phyloP scores from a whole-genome alignment of 2,888 invertebrate genomes.

The Spilosoma lubricipeda region DNA sequence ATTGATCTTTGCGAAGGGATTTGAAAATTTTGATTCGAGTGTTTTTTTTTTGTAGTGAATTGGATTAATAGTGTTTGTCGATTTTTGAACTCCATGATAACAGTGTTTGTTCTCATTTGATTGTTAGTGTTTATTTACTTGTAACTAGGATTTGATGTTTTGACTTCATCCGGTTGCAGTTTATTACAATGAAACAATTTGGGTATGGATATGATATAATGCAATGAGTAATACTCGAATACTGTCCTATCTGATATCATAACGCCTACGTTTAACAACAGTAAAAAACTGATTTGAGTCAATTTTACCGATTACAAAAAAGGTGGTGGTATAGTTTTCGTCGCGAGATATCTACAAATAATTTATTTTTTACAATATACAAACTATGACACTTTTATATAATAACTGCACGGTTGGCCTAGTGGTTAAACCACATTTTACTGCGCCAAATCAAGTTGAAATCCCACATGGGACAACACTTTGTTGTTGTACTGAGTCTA shows the following conservation, averaged over 20 bases:
- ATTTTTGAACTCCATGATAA: slow-evolving; percentile 15
- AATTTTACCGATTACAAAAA: not conserved
- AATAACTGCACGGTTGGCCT: too few species aligned
- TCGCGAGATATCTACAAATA: not conserved
- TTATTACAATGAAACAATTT: not conserved
- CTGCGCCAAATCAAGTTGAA: too few species aligned
- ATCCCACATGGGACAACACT: too few species aligned
- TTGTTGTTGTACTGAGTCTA: too few species aligned
- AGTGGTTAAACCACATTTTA: too few species aligned
- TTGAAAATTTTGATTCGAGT: slow-evolving; percentile 3
- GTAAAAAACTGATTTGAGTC: slow-evolving; percentile 6
- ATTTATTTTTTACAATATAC: not conserved
- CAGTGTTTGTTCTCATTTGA: slow-evolving; percentile 34
- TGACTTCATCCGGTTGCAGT: slow-evolving; percentile 9
- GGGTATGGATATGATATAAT: slow-evolving; percentile 15
- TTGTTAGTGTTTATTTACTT: slow-evolving; percentile 36
- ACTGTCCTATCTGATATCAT: slow-evolving; percentile 18
- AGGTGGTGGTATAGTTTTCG: not conserved
- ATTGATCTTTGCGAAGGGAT: not conserved
- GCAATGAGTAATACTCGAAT: slow-evolving; percentile 15
- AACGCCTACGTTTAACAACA: slow-evolving; percentile 6
- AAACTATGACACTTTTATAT: not conserved
- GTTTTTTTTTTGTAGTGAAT: slow-evolving; percentile 3
- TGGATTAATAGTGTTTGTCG: not conserved
- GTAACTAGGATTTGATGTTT: slow-evolving; percentile 25